Percentiles rank a stretch among this genome's conserved stretches.
Evolutionary conservation across 2,797 vertebrate genomes (phyloP).

Genomic region (Neostethus bicornis): DNA sequence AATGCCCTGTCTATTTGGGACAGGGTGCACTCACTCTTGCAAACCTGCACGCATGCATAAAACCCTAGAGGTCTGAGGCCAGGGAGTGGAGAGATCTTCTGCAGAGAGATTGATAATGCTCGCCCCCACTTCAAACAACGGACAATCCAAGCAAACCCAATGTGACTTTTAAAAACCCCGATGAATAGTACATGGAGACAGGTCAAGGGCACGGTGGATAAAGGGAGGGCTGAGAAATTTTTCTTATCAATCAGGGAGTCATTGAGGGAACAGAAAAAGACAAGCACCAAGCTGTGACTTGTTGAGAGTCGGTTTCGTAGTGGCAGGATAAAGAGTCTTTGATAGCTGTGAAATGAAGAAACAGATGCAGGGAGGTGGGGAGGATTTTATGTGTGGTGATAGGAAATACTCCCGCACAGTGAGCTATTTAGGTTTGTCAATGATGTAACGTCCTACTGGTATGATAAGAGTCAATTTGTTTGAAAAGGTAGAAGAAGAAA

Average conservation of each 20-base stretch:
- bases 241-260: conserved; percentile 80
- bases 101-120: conserved; percentile 80
- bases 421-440: conserved; percentile 63
- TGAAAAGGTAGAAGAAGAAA: conserved; percentile 35
- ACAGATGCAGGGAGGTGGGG: conserved; percentile 62
- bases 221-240: conserved; percentile 71
- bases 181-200: conserved; percentile 79
- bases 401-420: conserved; percentile 64
- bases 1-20: conserved; percentile 76
- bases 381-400: conserved; percentile 51
- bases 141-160: conserved; percentile 77
- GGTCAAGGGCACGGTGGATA: conserved; percentile 78
- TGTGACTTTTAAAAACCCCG: conserved; percentile 78
- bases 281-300: conserved; percentile 55
- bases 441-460: conserved; percentile 54
- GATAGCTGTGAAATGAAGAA: conserved; percentile 71
- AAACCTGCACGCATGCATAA: conserved; percentile 77
- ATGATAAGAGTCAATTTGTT: conserved; percentile 57
- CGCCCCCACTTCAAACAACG: conserved; percentile 61
- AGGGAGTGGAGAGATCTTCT: conserved; percentile 63
- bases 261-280: conserved; percentile 68
- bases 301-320: conserved; percentile 24
- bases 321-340: conserved; percentile 60
- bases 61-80: conserved; percentile 68
- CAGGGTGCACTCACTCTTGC: conserved; percentile 75